phyloP scores from a whole-genome alignment of 1,140 invertebrate species.

The Lethrus apterus region DNA sequence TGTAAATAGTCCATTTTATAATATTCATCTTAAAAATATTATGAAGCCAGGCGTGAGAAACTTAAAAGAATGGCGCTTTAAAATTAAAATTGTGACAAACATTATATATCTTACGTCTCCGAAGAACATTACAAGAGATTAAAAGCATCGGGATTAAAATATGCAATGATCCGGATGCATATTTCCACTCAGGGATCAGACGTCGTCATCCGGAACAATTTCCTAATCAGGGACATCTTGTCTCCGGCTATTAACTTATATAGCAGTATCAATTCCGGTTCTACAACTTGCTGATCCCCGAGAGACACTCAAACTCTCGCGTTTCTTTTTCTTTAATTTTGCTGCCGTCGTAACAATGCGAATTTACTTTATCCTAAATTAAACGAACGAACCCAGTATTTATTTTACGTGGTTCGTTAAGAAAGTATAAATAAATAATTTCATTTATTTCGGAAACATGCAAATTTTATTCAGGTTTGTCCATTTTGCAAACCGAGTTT shows the following conservation, averaged over 20 bases:
- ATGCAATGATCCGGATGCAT: constrained; percentile 15
- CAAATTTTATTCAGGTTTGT: constrained; percentile 14
- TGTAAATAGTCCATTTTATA: not conserved
- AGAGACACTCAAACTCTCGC: constrained; percentile 22
- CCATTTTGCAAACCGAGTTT: constrained; percentile 7
- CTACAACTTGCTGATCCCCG: constrained; percentile 21
- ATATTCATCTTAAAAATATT: not conserved
- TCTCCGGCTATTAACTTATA: constrained; percentile 39
- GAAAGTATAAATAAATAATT: not conserved
- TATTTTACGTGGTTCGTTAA: constrained; percentile 28
- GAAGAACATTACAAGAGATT: constrained; percentile 9
- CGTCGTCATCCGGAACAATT: constrained; percentile 13
- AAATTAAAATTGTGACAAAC: not conserved
- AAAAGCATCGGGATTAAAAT: constrained; percentile 12
- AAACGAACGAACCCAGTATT: constrained; percentile 18
- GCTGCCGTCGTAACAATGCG: not conserved
- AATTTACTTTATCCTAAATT: constrained; percentile 12
- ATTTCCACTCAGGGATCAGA: constrained; percentile 12
- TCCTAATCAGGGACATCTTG: constrained; percentile 37
- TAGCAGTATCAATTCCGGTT: constrained; percentile 37
- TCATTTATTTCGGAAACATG: not conserved
- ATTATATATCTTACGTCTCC: constrained; percentile 1
- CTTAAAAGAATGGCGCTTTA: not conserved
- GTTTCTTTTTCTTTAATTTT: constrained; percentile 23
- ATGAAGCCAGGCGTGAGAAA: not conserved